These are phyloP conservation scores for Diabrotica undecimpunctata DNA, from an alignment of 1,140 invertebrate genomes.

Conservation along the genomic window DNA sequence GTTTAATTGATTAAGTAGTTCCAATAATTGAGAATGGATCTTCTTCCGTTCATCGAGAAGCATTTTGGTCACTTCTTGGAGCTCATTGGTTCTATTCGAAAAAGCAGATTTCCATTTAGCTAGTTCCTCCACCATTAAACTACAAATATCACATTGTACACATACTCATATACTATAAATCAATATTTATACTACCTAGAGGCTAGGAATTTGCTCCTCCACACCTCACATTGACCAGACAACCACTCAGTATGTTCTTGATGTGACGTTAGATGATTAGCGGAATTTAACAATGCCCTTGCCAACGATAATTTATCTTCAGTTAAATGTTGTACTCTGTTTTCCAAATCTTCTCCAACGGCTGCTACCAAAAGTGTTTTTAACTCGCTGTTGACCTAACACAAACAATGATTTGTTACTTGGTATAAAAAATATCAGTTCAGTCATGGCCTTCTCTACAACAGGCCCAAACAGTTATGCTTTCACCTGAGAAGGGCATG, in stretches of 20 bases:
- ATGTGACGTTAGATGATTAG: constrained; percentile 78
- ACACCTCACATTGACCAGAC: constrained; percentile 90
- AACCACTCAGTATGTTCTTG: constrained; percentile 90
- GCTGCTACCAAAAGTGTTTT: constrained; percentile 91
- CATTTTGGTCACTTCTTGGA: constrained; percentile 70
- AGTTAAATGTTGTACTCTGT: constrained; percentile 79
- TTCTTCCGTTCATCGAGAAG: constrained; percentile 70
- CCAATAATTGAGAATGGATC: constrained; percentile 65
- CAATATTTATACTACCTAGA: constrained; percentile 66
- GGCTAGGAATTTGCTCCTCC: constrained; percentile 92
- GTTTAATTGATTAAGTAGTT: constrained; percentile 62
- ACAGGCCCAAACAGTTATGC: too few relatives aligned
- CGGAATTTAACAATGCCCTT: constrained; percentile 76
- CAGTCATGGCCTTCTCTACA: too few relatives aligned
- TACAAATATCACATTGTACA: constrained; percentile 44
- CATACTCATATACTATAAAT: too few relatives aligned
- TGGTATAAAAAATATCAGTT: neutral
- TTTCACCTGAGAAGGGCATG: too few relatives aligned
- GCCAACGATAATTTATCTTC: constrained; percentile 89
- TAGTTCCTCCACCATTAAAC: constrained; percentile 86
- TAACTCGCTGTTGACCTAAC: constrained; percentile 84
- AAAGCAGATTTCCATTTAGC: constrained; percentile 79
- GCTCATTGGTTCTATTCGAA: constrained; percentile 69
- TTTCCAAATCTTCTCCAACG: constrained; percentile 89
- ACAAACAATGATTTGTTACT: constrained; percentile 24